Evolutionary conservation across 2,888 invertebrate genomes (phyloP).

Genomic region (Amphipoea oculea): DNA sequence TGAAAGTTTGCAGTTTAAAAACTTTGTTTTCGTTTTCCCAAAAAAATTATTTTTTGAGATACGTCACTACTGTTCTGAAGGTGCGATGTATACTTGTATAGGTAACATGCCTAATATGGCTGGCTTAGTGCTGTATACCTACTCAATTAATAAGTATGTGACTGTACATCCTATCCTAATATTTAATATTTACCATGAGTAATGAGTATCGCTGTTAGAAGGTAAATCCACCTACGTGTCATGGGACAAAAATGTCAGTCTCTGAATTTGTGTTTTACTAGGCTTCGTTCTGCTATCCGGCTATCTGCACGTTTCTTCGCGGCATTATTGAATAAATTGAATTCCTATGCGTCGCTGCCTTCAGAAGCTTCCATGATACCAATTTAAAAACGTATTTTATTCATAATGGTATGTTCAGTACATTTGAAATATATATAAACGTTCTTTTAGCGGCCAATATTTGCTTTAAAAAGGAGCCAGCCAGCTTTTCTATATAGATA

Average conservation of each 20-base stretch:
- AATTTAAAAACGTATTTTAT: slow-evolving; percentile 69
- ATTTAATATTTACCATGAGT: neutral
- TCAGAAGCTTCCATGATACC: slow-evolving; percentile 71
- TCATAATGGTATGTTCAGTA: slow-evolving; percentile 44
- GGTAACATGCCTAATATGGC: neutral
- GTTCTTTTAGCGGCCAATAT: neutral
- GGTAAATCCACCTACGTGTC: too few species aligned
- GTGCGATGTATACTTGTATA: neutral
- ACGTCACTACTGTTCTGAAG: too few species aligned
- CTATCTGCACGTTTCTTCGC: slow-evolving; percentile 66
- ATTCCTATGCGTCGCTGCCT: slow-evolving; percentile 74
- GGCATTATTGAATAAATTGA: slow-evolving; percentile 79
- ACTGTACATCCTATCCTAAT: neutral
- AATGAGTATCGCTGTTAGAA: neutral
- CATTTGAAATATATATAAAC: slow-evolving; percentile 9
- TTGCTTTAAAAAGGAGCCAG: neutral
- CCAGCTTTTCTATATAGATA: neutral
- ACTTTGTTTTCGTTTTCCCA: too few species aligned
- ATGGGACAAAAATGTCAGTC: neutral
- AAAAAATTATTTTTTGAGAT: too few species aligned
- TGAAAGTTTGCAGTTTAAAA: too few species aligned
- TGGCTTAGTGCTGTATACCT: neutral
- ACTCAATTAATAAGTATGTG: neutral
- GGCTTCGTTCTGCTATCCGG: slow-evolving; percentile 42
- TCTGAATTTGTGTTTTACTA: slow-evolving; percentile 32